Base-by-base conservation (phyloP, 2,888 invertebrate species). In the Sinhomidia bicolor region DNA sequence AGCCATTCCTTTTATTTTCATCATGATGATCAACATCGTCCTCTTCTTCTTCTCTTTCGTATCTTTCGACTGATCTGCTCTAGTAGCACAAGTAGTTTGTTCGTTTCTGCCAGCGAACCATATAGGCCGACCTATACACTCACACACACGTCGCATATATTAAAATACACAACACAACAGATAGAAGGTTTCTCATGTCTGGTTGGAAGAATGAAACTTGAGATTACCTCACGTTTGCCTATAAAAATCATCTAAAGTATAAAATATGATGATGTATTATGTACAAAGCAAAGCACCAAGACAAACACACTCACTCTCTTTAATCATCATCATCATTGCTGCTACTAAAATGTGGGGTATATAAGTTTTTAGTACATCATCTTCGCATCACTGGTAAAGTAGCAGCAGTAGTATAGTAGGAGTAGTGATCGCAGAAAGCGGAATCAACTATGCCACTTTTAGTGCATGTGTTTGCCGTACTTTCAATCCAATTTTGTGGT, bases 401-500 rank as follows among this genome's bases (percentile, higher is more conserved):
- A 47, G 20, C 14, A 68, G 36, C 6, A 17, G 68, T 68, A 32
- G 76, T 12, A 57, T n/a, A 68, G 36, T 0, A 17, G 68, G 32
- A 32, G 76, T 12, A 57, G 57, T 47, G n/a, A n/a, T 57, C 7
- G 57, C 17, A 26, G 65, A 65, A 36, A 44, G 44, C 23, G 20
- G 51, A 79, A 79, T 57, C 57, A 68, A 41, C 68, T 23, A 36
- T 2, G 41, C 68, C 68, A 71, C 68, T 71, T 71, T 71, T 7
- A 41, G 68, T 71, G 68, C 68, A 71, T 71, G 41, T 41, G 41
- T 65, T 36, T 71, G 41, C 68, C 20, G 41, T 71, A 36, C 68
- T 71, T 23, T 71, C 68, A 71, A 41, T 79, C 78, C 78, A 79
- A 79, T 79, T 79, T 79, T 79, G 78, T 57, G 78, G 78, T 36